Evolutionary conservation across 2,888 invertebrate genomes (phyloP), one percentile per base, ranked within the genome.

Genomic region (Platycnemis pennipes): DNA sequence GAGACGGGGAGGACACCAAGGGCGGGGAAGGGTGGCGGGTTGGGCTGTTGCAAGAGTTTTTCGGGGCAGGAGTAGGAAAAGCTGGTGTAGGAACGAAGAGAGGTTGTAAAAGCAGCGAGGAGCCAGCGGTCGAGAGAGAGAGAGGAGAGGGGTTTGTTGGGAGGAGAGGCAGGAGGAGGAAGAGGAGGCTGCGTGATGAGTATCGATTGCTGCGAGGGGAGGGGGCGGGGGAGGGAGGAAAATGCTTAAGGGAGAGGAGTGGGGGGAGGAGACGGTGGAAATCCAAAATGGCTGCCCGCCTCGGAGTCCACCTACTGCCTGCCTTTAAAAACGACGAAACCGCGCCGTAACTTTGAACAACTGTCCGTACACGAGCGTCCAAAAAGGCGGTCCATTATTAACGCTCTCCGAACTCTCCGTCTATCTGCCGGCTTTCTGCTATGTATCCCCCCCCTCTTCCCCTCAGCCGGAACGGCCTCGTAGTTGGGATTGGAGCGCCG

Each of bases 281-380:
- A 37, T 42, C 63, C 91, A 91, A 91, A 91, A 91, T 91, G 91
- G 91, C 91, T 45, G 91, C 63, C 89, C 13, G 37, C 46, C n/a
- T 11, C n/a, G 1, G 53, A 37, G 53, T 49, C 53, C 56, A n/a
- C 87, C 44, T 45, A 77, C 69, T 26, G 69, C 69, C 87, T n/a
- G 89, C 89, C 63, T 91, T 56, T 53, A 91, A 49, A 69, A 91
- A 44, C 91, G 91, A 91, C 91, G 63, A 63, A 37, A 42, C 56
- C 91, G 91, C 56, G 63, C 19, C 4, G 53, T 44, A 88, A 88
- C 46, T 88, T 88, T 46, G 88, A 77, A 49, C 88, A 49, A 49
- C 88, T 45, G 87, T 87, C 87, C 45, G 69, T 77, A 45, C 87
- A 44, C 44, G 87, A 45, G 86, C 86, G 86, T 44, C 86, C 63